Evolutionary conservation across 2,888 invertebrate genomes (phyloP), one percentile per base, ranked within the genome.

Genomic region (Eilema caniola): DNA sequence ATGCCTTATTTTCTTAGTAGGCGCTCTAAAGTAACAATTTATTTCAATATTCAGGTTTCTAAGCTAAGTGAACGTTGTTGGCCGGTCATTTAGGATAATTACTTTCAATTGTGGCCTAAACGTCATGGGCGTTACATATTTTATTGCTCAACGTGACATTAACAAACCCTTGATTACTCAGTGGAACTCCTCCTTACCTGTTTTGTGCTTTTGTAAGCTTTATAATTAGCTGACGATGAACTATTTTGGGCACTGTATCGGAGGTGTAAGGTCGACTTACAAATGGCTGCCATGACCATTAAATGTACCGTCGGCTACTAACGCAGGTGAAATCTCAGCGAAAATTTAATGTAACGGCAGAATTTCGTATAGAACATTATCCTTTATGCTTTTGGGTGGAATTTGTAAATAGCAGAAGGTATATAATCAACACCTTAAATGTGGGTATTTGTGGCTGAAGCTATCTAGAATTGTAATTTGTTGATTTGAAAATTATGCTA

Each of bases 91-190:
- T 53, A 53, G 0, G 8, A n/a, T n/a, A 53, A 53, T 59, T 59
- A 59, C 57, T 12, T 59, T 1, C 59, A 72, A 72, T 76, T 69
- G 25, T 77, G 67, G 57, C 62, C 57, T 67, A 31, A 71, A 68
- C 37, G 69, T 41, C 37, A 66, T 74, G 75, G 63, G 65, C 31
- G 62, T 63, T 77, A 66, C 77, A 71, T 74, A 71, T 62, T 62
- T 70, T 72, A 72, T 65, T 67, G 24, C 70, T 20, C 59, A 63
- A 74, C 74, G 79, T 72, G 77, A 87, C 85, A 87, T 88, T 88
- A 88, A 82, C 80, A 80, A 81, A 81, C 83, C 86, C 85, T 87
- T 87, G 89, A 89, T 89, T 88, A 87, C 85, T 84, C 87, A 82
- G 85, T 83, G 85, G 85, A 85, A 86, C 79, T 81, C 81, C 84